Base-by-base conservation (phyloP, 2,797 vertebrate genomes). In the Enteromius unitaeniatus region DNA sequence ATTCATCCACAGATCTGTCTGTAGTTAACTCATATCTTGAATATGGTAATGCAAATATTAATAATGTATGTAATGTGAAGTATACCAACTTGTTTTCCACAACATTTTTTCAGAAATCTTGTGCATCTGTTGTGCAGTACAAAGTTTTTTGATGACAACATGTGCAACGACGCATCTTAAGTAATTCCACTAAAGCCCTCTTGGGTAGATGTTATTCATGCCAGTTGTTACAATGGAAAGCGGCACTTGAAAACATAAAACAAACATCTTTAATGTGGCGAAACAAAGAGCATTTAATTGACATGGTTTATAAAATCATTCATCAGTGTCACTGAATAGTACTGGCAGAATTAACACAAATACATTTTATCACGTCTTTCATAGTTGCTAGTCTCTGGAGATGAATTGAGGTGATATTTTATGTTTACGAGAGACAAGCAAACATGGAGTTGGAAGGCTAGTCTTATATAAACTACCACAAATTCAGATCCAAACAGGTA, bases 231-330 rank as follows among this genome's bases (percentile, higher is more conserved):
- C 21, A 81, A 34, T 19, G 34, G 21, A 81, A 64, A 49, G 26
- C 37, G 14, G 23, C 21, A 23, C 26, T 51, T 51, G 58, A 5
- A 74, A 51, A 37, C 58, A 26, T 5, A 70, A 70, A 45, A 8
- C 68, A 53, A 69, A 68, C 47, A 51, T 74, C 45, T 82, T 74
- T 82, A 23, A 37, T 64, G 45, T 74, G 70, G 70, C 70, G 65
- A n/a, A 82, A 82, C 69, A 82, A 51, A 65, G 58, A 62, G 1
- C 5, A 74, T 51, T 23, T 51, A 4, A 19, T 40, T 74, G 14
- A 34, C 14, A 11, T 51, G 45, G 4, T 64, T 82, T 79, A 37
- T 34, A 3, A 64, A 79, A 19, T 14, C 31, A 26, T 74, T 82
- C 4, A 51, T 82, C 69, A 74, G 19, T 26, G 80, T 62, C 69